A percentile compares a stretch with the other conserved stretches of the same genome.
These are phyloP conservation scores for Chaetodon trifascialis DNA, from an alignment of 2,113 vertebrate genomes.

Conservation along the genomic window DNA sequence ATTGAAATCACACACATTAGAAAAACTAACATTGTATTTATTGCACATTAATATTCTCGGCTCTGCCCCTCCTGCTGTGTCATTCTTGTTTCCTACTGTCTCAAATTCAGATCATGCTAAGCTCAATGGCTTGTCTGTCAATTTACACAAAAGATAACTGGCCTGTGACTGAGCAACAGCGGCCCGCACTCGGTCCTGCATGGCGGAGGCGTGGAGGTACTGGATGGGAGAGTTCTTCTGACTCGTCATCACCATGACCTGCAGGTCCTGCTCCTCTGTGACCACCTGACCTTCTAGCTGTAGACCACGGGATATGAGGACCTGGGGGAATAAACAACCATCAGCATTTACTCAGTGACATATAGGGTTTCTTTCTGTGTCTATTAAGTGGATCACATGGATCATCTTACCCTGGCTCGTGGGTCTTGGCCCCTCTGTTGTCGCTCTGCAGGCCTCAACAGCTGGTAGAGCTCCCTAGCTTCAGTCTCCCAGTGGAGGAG, in stretches of 20 bases:
- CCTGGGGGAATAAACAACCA: conserved; percentile 74
- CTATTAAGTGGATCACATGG: too few species aligned
- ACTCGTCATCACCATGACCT: conserved; percentile 80
- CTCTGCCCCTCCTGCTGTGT: not conserved
- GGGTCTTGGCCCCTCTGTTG: conserved; percentile 74
- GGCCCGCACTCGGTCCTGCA: conserved; percentile 86
- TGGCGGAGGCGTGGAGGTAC: conserved; percentile 77
- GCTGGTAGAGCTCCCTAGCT: conserved; percentile 77
- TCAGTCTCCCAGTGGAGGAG: conserved; percentile 84
- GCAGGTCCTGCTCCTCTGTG: conserved; percentile 88
- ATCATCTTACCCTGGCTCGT: conserved; percentile 69
- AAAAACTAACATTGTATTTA: not conserved
- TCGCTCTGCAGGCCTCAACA: conserved; percentile 69
- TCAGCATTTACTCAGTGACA: not conserved
- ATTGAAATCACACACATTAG: conserved; percentile 10
- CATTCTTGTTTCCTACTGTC: not conserved
- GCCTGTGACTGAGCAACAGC: conserved; percentile 88
- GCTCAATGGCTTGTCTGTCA: not conserved
- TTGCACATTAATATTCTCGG: not conserved
- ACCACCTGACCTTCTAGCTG: conserved; percentile 88
- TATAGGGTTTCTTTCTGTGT: not conserved
- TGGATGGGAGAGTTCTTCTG: conserved; percentile 85
- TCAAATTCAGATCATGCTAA: not conserved
- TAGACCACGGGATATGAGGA: conserved; percentile 86
- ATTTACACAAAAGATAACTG: conserved; percentile 12